A percentile compares a stretch with the other conserved stretches of the same genome.
phyloP scores from a whole-genome alignment of 2,113 vertebrate species.

The Heterochromis multidens region DNA sequence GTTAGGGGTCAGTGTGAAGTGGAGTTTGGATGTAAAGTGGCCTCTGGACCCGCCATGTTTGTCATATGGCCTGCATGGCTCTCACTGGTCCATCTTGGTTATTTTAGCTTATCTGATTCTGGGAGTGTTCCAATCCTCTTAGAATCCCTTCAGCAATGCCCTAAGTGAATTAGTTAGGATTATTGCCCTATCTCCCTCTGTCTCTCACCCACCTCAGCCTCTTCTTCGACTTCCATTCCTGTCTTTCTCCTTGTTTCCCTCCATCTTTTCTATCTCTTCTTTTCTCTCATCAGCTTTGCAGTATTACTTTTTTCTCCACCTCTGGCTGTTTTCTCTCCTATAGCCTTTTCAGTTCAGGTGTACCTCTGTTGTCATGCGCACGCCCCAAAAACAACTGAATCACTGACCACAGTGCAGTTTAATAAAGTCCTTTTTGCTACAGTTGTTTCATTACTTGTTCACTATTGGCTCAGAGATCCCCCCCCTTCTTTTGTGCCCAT shows the following conservation, averaged over 20 bases:
- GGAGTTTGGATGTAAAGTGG: background rate
- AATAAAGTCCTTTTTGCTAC: background rate
- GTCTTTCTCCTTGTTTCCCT: background rate
- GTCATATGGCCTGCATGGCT: slow-evolving; percentile 43
- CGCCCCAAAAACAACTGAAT: background rate
- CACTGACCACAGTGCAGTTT: background rate
- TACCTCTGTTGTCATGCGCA: background rate
- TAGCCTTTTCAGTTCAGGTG: background rate
- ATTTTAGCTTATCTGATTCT: slow-evolving; percentile 81
- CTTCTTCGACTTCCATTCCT: background rate
- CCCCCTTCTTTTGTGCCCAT: background rate
- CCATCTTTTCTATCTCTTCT: slow-evolving; percentile 11
- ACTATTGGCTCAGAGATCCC: background rate
- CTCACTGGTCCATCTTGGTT: slow-evolving; percentile 68
- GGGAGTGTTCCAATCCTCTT: slow-evolving; percentile 84
- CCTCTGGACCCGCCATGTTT: slow-evolving; percentile 27
- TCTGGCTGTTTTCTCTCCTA: background rate
- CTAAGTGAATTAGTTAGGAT: slow-evolving; percentile 86
- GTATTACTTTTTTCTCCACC: background rate
- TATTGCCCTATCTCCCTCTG: slow-evolving; percentile 68
- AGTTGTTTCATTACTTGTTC: background rate
- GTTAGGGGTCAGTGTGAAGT: background rate
- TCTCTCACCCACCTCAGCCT: slow-evolving; percentile 27
- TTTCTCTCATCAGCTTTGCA: background rate
- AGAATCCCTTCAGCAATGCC: slow-evolving; percentile 75